Evolutionary conservation across 2,113 vertebrate genomes (phyloP).

Genomic region (Oostethus manadensis): DNA sequence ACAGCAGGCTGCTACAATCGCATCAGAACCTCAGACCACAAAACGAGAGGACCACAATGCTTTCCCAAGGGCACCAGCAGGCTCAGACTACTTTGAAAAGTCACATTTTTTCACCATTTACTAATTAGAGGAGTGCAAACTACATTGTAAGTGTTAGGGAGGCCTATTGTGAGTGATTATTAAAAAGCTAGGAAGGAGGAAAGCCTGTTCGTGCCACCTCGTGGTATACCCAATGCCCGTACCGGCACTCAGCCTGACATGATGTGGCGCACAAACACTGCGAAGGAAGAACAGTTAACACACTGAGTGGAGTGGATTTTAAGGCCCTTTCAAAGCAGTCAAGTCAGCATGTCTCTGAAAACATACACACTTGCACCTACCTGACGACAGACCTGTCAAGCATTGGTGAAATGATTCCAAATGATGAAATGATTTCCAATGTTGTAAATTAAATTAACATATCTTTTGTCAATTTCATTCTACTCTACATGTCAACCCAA

Average conservation of each 20-base stretch:
- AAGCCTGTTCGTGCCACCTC: slow-evolving; percentile 53
- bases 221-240: slow-evolving; percentile 57
- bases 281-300: slow-evolving; percentile 65
- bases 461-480: neutral
- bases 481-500: neutral
- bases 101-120: slow-evolving; percentile 5
- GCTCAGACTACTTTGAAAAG: slow-evolving; percentile 25
- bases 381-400: neutral
- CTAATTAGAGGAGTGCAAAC: slow-evolving; percentile 2
- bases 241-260: slow-evolving; percentile 72
- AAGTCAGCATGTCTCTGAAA: slow-evolving; percentile 9
- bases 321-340: slow-evolving; percentile 2
- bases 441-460: neutral
- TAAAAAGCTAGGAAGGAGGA: slow-evolving; percentile 31
- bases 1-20: slow-evolving; percentile 41
- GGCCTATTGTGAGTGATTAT: slow-evolving; percentile 10
- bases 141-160: slow-evolving; percentile 25
- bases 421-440: neutral
- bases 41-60: slow-evolving; percentile 50
- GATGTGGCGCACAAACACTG: slow-evolving; percentile 74
- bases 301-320: slow-evolving; percentile 30
- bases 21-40: slow-evolving; percentile 53
- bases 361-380: neutral
- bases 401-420: neutral
- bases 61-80: slow-evolving; percentile 31